A percentile compares a stretch with the other conserved stretches of the same genome.
Conservation (phyloP, 2,888 invertebrate genomes). For the Rhagonycha fulva region DNA sequence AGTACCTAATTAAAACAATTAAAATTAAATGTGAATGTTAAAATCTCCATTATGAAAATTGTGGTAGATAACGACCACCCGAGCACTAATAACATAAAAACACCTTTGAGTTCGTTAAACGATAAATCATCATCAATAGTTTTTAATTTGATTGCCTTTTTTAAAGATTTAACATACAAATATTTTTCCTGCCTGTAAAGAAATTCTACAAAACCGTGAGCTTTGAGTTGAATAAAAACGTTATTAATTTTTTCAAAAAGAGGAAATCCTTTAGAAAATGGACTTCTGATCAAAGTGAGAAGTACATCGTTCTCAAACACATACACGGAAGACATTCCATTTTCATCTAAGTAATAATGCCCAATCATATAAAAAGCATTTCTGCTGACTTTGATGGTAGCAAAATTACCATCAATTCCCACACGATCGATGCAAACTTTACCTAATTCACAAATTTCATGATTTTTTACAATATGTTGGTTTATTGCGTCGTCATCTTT, state of each 20-base stretch:
- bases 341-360: background rate
- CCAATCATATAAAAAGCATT: background rate
- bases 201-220: background rate
- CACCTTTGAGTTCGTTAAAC: background rate
- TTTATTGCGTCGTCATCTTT: background rate
- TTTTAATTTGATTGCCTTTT: background rate
- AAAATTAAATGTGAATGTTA: background rate
- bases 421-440: background rate
- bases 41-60: background rate
- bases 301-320: background rate
- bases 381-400: background rate
- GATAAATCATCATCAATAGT: background rate
- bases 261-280: background rate
- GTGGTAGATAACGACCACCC: background rate
- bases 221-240: background rate
- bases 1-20: background rate
- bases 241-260: background rate
- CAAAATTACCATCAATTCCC: background rate
- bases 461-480: background rate
- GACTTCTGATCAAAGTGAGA: background rate
- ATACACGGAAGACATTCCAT: background rate
- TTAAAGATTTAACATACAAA: background rate
- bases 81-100: background rate
- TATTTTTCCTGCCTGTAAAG: background rate
- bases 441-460: background rate